A percentile compares a stretch with the other conserved stretches of the same genome.
These are phyloP conservation scores for Cryptomyrus ogoouensis DNA, from an alignment of 2,113 vertebrate genomes.

Conservation along the genomic window DNA sequence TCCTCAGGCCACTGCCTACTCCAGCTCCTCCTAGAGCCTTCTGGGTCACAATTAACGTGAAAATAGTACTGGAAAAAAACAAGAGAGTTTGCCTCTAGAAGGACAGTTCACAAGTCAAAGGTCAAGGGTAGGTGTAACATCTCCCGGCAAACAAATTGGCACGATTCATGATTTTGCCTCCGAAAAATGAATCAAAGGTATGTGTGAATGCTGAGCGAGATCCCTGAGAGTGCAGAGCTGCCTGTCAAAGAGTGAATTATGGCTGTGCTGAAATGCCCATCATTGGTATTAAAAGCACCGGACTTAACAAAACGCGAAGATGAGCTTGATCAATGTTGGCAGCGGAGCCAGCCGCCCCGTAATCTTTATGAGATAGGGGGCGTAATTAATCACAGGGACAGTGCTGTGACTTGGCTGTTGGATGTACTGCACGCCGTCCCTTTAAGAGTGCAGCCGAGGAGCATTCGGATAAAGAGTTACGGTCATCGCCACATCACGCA, in stretches of 20 bases:
- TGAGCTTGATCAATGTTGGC: slow-evolving; percentile 9
- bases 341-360: neutral
- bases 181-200: neutral
- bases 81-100: neutral
- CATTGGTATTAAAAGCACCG: slow-evolving; percentile 2
- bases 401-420: neutral
- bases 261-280: neutral
- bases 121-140: neutral
- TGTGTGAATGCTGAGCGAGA: neutral
- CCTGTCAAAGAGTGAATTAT: neutral
- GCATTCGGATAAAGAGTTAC: neutral
- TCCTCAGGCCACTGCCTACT: neutral
- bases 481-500: neutral
- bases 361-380: neutral
- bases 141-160: neutral
- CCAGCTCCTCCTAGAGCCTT: neutral
- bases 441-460: neutral
- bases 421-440: neutral
- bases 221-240: neutral
- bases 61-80: neutral
- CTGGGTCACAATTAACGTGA: neutral
- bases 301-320: neutral
- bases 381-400: neutral
- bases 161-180: neutral
- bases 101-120: neutral